Evolutionary conservation across 1,140 invertebrate genomes (phyloP), one percentile per base, ranked within the genome.

Genomic region (Drosophila miranda): DNA sequence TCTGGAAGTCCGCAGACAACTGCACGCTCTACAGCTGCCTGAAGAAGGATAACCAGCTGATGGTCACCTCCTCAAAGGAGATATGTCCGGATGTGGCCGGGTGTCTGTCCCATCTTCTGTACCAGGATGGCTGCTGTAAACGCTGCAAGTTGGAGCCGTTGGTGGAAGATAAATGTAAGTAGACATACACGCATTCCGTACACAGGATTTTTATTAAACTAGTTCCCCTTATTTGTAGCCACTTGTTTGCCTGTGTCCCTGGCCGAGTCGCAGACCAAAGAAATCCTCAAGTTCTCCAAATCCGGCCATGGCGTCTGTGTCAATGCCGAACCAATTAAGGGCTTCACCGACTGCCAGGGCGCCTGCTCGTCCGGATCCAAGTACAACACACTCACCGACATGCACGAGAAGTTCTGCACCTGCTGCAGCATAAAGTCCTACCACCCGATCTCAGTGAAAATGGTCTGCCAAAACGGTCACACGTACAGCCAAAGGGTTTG

Each of bases 261-360:
- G 9, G 84, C 93, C 2, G 70, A 90, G 13, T 76, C 91, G 0
- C 89, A 92, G 49, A 94, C 94, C 0, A 71, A 94, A 48, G 92
- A 93, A 2, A 66, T 94, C 43, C 75, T 96, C 0, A 89, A 91
- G 50, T 79, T 92, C 21, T 68, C 69, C 3, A 75, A 90, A 41
- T 68, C 70, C 0, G 48, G 60, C n/a, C 93, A 93, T 78, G 94
- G 94, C 7, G 52, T 90, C 1, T 96, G 95, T 80, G 91, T 91
- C 43, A 96, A 96, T 87, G 73, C 90, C 0, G 73, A 93, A 30
- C 91, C 92, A 0, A 90, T 95, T 8, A 53, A 78, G 11, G 93
- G 93, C 14, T 93, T 95, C 62, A 93, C 92, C 6, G 93, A 95
- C 80, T 96, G 95, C 68, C 87, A 91, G 30, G 95, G 95, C 6